Evolutionary conservation across 2,888 invertebrate species (phyloP).

Genomic region (Eurois occulta): DNA sequence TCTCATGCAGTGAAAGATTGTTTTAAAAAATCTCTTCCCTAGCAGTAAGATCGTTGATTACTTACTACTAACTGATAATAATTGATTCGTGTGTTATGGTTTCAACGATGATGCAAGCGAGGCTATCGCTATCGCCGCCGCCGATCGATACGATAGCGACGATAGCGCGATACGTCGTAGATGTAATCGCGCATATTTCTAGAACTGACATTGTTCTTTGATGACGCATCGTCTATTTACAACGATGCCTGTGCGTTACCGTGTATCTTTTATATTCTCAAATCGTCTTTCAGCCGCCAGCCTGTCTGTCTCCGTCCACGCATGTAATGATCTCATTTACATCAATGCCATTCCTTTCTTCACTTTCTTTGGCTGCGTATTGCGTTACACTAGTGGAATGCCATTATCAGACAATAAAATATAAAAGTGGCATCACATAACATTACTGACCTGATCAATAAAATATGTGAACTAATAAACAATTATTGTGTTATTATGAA

Average conservation of each 20-base stretch:
- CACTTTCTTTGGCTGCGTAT: constrained; percentile 1
- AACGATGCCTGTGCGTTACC: background rate
- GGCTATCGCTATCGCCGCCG: constrained; percentile 27
- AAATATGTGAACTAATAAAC: background rate
- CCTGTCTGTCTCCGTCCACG: background rate
- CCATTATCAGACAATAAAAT: constrained; percentile 15
- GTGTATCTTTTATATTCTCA: background rate
- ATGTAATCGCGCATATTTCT: constrained; percentile 43
- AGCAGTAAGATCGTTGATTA: background rate
- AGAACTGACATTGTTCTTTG: constrained; percentile 39
- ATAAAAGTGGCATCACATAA: constrained; percentile 4
- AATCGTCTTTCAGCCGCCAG: background rate
- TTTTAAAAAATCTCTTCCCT: no score
- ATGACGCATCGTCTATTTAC: constrained; percentile 40
- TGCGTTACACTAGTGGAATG: background rate
- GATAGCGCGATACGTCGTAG: constrained; percentile 9
- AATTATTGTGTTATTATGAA: background rate
- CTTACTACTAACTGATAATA: constrained; percentile 3
- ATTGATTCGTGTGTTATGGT: background rate
- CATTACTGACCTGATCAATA: background rate
- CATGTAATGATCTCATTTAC: background rate
- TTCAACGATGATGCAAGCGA: constrained; percentile 33
- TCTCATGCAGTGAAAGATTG: no score
- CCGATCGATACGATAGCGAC: constrained; percentile 50
- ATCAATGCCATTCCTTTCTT: background rate